Conservation (phyloP, 2,113 vertebrate genomes). For the Odocoileus virginianus region DNA sequence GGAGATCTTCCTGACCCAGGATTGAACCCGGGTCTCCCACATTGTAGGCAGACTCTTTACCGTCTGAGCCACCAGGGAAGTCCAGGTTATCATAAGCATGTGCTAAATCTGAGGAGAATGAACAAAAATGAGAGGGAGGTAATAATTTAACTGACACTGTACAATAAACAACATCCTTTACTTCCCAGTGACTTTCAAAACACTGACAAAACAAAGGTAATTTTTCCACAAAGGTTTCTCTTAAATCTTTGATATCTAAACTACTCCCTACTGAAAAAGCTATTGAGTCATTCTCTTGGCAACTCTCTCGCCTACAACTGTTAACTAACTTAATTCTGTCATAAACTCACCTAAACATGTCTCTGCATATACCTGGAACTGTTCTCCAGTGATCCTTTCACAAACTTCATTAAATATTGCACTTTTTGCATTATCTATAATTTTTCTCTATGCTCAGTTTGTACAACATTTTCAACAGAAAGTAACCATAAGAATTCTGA, state of each 20-base stretch:
- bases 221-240: background rate
- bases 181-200: background rate
- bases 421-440: background rate
- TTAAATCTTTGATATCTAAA: background rate
- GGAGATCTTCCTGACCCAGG: no score
- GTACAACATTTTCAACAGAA: background rate
- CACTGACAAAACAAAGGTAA: background rate
- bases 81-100: background rate
- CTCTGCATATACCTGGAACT: background rate
- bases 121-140: background rate
- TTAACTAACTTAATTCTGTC: background rate
- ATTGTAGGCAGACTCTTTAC: no score
- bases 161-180: background rate
- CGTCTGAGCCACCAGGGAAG: no score
- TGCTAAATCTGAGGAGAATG: background rate
- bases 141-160: background rate
- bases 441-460: background rate
- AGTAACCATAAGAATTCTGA: background rate
- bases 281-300: background rate
- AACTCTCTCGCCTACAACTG: background rate
- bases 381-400: background rate
- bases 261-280: background rate
- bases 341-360: background rate
- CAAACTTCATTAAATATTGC: background rate
- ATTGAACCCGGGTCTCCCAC: no score